Conservation (phyloP, 2,888 invertebrate species). For the Perithous albicinctus region DNA sequence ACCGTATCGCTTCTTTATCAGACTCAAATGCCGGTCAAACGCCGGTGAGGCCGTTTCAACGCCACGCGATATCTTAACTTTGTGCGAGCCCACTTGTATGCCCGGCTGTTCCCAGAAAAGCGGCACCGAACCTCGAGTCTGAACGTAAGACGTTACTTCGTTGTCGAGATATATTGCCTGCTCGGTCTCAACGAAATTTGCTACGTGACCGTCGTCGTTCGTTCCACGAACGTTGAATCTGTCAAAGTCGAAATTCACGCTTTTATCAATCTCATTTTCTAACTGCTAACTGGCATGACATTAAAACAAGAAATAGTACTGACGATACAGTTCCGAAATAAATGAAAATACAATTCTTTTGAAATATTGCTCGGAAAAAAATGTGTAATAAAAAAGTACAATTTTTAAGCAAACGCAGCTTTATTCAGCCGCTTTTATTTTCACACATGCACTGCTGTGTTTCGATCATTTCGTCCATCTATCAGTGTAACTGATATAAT, state of each 20-base stretch:
- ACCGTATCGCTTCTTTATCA: slow-evolving; percentile 95
- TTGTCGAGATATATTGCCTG: slow-evolving; percentile 97
- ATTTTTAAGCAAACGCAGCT: not conserved
- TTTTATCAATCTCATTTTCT: not conserved
- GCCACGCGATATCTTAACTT: slow-evolving; percentile 98
- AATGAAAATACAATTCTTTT: too few relatives aligned
- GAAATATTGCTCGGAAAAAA: too few relatives aligned
- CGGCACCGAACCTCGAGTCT: slow-evolving; percentile 98
- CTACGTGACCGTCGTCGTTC: slow-evolving; percentile 99
- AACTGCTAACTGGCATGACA: too few relatives aligned
- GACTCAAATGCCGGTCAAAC: slow-evolving; percentile 95
- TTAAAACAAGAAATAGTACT: too few relatives aligned
- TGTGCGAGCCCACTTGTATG: slow-evolving; percentile 99
- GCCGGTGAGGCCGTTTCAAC: slow-evolving; percentile 97
- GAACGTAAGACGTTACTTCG: slow-evolving; percentile 94
- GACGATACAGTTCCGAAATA: too few relatives aligned
- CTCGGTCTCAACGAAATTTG: slow-evolving; percentile 99
- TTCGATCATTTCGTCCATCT: not conserved
- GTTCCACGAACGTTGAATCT: slow-evolving; percentile 99
- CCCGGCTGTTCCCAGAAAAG: slow-evolving; percentile 99
- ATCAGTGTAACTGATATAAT: slow-evolving; percentile 1
- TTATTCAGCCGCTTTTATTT: not conserved
- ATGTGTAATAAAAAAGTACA: too few relatives aligned
- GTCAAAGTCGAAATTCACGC: not conserved
- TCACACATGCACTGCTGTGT: not conserved